phyloP scores from a whole-genome alignment of 2,797 vertebrate species.

The Petrocephalus schoutedeni region DNA sequence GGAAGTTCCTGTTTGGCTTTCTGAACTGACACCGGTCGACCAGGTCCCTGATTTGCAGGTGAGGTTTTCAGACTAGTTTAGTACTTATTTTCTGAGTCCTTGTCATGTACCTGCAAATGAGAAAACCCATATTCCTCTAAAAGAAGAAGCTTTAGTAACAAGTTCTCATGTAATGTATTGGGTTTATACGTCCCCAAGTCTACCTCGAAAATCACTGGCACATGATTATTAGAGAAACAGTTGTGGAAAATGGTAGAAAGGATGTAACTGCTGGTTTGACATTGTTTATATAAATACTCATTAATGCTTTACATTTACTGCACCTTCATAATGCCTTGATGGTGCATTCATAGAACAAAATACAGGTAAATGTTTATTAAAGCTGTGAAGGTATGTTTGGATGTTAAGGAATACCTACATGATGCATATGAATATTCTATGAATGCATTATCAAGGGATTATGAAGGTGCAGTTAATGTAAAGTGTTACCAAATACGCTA shows the following conservation, averaged over 20 bases:
- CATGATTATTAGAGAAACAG: neutral
- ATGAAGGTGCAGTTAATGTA: neutral
- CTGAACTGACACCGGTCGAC: conserved; percentile 71
- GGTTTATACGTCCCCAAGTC: neutral
- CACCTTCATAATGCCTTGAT: neutral
- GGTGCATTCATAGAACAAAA: neutral
- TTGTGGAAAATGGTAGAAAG: neutral
- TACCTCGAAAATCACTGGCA: neutral
- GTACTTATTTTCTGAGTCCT: neutral
- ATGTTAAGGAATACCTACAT: too few species aligned
- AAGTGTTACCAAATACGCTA: neutral
- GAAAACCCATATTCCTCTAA: neutral
- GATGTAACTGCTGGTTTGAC: neutral
- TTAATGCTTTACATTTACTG: neutral
- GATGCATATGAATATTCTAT: neutral
- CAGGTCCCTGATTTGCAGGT: conserved; percentile 64
- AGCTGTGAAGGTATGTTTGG: neutral
- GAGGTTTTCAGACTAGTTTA: conserved; percentile 31
- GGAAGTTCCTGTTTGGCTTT: conserved; percentile 81
- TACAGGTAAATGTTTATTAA: neutral
- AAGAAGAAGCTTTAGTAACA: neutral
- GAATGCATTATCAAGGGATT: neutral
- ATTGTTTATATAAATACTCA: neutral
- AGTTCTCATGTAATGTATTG: neutral
- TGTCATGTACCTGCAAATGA: neutral